Percentiles rank a stretch among this genome's conserved stretches.
These are phyloP conservation scores for Scopus umbretta DNA, from an alignment of 2,113 vertebrate species.

Conservation along the genomic window DNA sequence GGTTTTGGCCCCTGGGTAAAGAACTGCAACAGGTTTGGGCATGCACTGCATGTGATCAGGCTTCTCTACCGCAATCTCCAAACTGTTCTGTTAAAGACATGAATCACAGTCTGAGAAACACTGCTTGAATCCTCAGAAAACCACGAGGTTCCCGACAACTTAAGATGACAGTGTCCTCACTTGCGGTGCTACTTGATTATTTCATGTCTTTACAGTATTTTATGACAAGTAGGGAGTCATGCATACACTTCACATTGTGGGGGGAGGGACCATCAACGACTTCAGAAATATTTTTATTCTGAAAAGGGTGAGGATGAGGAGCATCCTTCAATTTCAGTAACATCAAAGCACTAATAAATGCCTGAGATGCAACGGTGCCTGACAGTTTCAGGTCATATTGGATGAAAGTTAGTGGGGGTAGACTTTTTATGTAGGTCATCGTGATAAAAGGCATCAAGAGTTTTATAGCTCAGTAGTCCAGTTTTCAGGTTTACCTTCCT, in stretches of 20 bases:
- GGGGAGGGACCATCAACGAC: background rate
- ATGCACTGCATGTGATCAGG: background rate
- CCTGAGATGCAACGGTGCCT: background rate
- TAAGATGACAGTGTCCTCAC: background rate
- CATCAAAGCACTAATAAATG: background rate
- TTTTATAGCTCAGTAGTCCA: background rate
- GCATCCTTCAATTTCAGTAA: background rate
- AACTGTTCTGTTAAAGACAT: background rate
- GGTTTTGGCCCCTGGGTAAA: slow-evolving; percentile 16
- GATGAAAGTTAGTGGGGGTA: background rate
- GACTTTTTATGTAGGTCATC: background rate
- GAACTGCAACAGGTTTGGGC: slow-evolving; percentile 9
- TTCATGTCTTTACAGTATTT: background rate
- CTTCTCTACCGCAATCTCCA: background rate
- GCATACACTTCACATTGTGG: background rate
- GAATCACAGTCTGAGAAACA: slow-evolving; percentile 11
- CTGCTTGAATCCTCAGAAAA: background rate
- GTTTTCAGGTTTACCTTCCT: background rate
- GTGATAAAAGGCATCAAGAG: background rate
- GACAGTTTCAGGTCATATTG: background rate
- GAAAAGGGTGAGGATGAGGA: background rate
- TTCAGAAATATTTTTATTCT: background rate
- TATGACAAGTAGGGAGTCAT: background rate
- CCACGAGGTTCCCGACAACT: background rate
- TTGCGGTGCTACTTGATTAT: background rate